These are phyloP conservation scores for Peromyscus nudipes DNA, from an alignment of 2,797 vertebrate species.

Conservation along the genomic window DNA sequence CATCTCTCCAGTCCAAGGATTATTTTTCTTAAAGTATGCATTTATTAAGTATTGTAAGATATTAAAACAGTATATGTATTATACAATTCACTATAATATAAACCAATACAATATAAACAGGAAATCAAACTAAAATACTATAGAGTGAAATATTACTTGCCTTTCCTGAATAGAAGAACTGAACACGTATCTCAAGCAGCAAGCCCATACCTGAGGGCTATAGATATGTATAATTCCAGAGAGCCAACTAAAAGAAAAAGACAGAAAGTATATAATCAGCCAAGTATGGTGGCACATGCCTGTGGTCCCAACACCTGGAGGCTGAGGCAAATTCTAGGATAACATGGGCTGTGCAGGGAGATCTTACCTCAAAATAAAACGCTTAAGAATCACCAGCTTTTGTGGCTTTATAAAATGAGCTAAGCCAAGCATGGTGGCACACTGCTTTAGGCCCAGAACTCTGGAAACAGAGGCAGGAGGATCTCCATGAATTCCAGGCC, in stretches of 20 bases:
- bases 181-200: slow-evolving; percentile 94
- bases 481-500: neutral
- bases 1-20: neutral
- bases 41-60: slow-evolving; percentile 51
- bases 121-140: slow-evolving; percentile 32
- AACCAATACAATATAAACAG: slow-evolving; percentile 37
- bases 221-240: slow-evolving; percentile 93
- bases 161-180: slow-evolving; percentile 94
- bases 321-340: neutral
- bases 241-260: slow-evolving; percentile 92
- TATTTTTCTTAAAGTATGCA: slow-evolving; percentile 43
- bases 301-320: neutral
- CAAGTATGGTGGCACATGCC: neutral
- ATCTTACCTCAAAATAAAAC: neutral
- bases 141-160: slow-evolving; percentile 87
- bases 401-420: slow-evolving; percentile 40
- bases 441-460: neutral
- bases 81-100: neutral
- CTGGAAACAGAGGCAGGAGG: neutral
- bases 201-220: slow-evolving; percentile 95
- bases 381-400: neutral
- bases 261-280: slow-evolving; percentile 65
- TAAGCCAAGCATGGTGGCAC: neutral
- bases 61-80: slow-evolving; percentile 30
- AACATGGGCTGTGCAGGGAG: neutral